Evolutionary conservation across 2,797 vertebrate genomes (phyloP).

Genomic region (Pantherophis vulpinus): DNA sequence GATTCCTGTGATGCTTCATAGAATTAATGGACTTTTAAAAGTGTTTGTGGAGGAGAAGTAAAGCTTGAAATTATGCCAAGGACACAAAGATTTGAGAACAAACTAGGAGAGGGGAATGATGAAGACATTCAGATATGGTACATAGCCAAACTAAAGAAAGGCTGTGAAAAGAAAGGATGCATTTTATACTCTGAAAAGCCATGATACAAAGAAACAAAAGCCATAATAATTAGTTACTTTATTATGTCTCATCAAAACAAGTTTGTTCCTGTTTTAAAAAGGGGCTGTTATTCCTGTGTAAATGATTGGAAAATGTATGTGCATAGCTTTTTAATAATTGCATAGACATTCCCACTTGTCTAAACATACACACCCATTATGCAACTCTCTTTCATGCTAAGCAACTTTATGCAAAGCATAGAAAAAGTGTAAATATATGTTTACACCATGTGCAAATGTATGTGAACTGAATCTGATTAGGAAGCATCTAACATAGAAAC

Average conservation of each 20-base stretch:
- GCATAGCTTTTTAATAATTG: not conserved
- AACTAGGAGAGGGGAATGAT: not conserved
- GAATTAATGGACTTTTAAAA: conserved; percentile 5
- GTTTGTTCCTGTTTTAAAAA: not conserved
- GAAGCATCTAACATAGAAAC: not conserved
- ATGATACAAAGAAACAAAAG: not conserved
- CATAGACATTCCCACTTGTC: not conserved
- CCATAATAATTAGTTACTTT: not conserved
- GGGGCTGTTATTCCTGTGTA: not conserved
- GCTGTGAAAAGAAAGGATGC: not conserved
- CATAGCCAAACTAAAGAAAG: not conserved
- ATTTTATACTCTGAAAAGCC: not conserved
- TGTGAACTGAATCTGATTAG: not conserved
- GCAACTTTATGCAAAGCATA: not conserved
- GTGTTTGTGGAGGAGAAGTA: not conserved
- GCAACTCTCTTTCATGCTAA: not conserved
- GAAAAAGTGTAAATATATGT: not conserved
- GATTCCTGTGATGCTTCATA: not conserved
- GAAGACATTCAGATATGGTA: conserved; percentile 12
- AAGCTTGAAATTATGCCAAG: not conserved
- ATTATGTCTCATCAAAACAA: not conserved
- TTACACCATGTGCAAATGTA: not conserved
- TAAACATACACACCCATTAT: not conserved
- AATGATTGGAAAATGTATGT: not conserved
- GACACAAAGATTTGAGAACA: conserved; percentile 11